Evolutionary conservation across 2,797 vertebrate genomes (phyloP).

Genomic region (Hoplostethus mediterraneus): DNA sequence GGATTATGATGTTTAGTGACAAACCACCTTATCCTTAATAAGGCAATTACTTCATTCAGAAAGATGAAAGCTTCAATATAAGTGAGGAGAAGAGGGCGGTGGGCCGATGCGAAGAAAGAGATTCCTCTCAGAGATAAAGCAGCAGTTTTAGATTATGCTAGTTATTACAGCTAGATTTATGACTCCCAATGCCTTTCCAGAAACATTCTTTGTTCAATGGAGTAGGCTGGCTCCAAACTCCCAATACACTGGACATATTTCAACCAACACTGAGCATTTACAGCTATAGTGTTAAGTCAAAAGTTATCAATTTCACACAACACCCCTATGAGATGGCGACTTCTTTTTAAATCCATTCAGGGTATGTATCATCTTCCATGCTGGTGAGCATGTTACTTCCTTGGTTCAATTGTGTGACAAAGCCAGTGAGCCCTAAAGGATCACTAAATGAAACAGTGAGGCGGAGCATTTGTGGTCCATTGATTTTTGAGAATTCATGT

Average conservation of each 20-base stretch:
- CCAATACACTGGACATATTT: conserved; percentile 6
- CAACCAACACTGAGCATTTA: conserved; percentile 33
- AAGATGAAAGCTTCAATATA: neutral
- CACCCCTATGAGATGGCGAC: neutral
- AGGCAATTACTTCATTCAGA: conserved; percentile 7
- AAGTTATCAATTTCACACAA: neutral
- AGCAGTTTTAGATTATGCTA: conserved; percentile 11
- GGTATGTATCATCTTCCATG: conserved; percentile 29
- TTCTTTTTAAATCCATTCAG: neutral
- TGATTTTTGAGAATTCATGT: conserved; percentile 67
- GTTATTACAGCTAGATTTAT: conserved; percentile 19
- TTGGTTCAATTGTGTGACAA: conserved; percentile 24
- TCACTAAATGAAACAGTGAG: conserved; percentile 50
- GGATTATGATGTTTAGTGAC: conserved; percentile 32
- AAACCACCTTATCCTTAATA: conserved; percentile 19
- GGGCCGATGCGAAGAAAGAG: neutral
- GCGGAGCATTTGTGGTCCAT: conserved; percentile 57
- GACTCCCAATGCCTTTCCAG: conserved; percentile 6
- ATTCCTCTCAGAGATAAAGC: conserved; percentile 18
- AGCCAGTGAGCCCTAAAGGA: neutral
- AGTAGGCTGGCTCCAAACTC: conserved; percentile 14
- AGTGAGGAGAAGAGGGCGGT: neutral
- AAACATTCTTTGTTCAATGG: conserved; percentile 1
- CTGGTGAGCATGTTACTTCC: conserved; percentile 44
- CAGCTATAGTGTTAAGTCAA: neutral